These are phyloP conservation scores for Tachyglossus aculeatus DNA, from an alignment of 2,797 vertebrate species.

Conservation along the genomic window DNA sequence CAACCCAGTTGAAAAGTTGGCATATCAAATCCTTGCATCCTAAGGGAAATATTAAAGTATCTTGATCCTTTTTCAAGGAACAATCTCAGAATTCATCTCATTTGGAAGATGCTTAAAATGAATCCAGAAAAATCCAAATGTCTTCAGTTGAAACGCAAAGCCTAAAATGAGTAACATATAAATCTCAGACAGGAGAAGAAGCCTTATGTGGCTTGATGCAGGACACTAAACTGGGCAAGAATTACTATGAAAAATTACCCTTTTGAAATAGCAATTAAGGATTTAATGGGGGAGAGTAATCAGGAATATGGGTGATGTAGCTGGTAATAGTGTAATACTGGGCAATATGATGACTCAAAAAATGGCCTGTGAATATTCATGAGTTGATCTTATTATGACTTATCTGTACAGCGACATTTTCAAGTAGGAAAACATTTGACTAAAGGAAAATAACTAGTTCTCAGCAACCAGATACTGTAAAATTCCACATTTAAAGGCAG, in stretches of 20 bases:
- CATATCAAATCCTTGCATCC: background rate
- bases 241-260: conserved; percentile 70
- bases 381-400: conserved; percentile 75
- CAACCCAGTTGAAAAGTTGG: background rate
- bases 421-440: conserved; percentile 72
- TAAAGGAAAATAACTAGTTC: conserved; percentile 65
- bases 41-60: background rate
- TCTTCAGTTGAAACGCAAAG: conserved; percentile 28
- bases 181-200: conserved; percentile 30
- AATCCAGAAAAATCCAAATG: conserved; percentile 13
- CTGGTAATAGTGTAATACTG: conserved; percentile 45
- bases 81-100: background rate
- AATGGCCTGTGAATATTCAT: conserved; percentile 71
- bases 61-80: conserved; percentile 19
- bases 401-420: conserved; percentile 74
- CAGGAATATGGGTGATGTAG: conserved; percentile 54
- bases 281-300: conserved; percentile 65
- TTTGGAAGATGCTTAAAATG: conserved; percentile 18
- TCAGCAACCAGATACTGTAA: conserved; percentile 55
- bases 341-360: conserved; percentile 48
- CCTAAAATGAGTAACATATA: conserved; percentile 32
- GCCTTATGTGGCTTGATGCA: conserved; percentile 45
- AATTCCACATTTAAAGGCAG: conserved; percentile 62
- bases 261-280: conserved; percentile 65
- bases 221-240: conserved; percentile 60